Evolutionary conservation across 2,888 invertebrate genomes (phyloP), one percentile per base, ranked within the genome.

Genomic region (Machimus rusticus): DNA sequence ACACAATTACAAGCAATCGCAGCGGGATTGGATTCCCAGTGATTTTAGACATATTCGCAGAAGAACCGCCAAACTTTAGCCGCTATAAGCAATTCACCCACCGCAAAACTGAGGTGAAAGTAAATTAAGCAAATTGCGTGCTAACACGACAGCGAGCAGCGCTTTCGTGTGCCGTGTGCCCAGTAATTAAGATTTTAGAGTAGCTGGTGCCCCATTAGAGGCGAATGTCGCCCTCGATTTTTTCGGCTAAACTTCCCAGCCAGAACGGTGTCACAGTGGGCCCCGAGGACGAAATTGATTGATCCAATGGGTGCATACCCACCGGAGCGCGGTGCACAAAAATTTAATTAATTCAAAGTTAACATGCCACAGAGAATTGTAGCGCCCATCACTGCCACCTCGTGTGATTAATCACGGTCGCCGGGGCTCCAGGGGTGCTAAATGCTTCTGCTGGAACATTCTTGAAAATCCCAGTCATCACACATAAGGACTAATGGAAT

Each of bases 401-500:
- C 9, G 46, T 85, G 85, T 85, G 85, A 85, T 85, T 85, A 85
- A 85, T 85, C 85, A 46, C 74, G 74, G 74, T 85, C 85, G 74
- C 43, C 85, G 74, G 85, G 43, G 23, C 46, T 85, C 74, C 28
- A 85, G 31, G 85, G 74, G 74, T 43, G 74, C 74, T 85, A 85
- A 85, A 85, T 74, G 74, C 85, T 46, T 74, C 43, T 74, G 9
- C 74, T 74, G 74, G 85, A 85, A 74, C 85, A 85, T 85, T 85
- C 85, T 74, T 85, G 85, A 85, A 85, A 85, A 85, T 85, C 85
- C 85, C 74, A 85, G 85, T 85, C 85, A 85, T 85, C 85, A 31
- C 85, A 85, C 74, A 85, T 85, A 85, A 85, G 81, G 85, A 85
- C 85, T 85, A 85, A 85, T 85, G 85, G 85, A 85, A 85, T 85